Evolutionary conservation across 2,888 invertebrate species (phyloP), one percentile per base, ranked within the genome.

Genomic region (Dioctria linearis): DNA sequence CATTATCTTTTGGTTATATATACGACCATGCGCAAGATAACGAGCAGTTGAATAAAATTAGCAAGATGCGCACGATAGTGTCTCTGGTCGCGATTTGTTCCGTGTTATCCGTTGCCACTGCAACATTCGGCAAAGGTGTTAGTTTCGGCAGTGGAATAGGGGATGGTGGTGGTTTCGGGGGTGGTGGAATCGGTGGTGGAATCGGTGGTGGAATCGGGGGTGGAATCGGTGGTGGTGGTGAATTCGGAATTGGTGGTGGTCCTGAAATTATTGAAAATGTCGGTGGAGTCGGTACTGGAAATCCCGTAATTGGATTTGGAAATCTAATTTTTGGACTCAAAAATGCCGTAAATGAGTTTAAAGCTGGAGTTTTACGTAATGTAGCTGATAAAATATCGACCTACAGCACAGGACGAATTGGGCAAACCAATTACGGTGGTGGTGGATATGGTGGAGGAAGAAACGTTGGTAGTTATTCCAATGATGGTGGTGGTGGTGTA

Each of bases 1-100:
- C 37, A 69, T 69, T 69, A 69, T 69, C 37, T 69, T 69, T 69
- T 37, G 49, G 54, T 69, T 75, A 75, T 75, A 75, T 42, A 75
- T 75, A 75, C 61, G 75, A 25, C 42, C 42, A 39, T 46, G 37
- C 42, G n/a, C 59, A 61, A 61, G 51, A 78, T 3, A 37, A 13
- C n/a, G 6, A 65, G 37, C 65, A 65, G 61, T 78, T 65, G n/a
- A 40, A 59, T 75, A 75, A 59, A 4, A 59, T 61, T 5, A 59
- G 43, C 39, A 75, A 46, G 43, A 75, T 75, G 75, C 59, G 75
- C 42, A 59, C 46, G 43, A 43, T 59, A 8, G 6, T 13, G 25
- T 3, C 61, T 13, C 8, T 61, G 5, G 42, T 43, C 5, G 46
- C 40, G 43, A 61, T 13, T 75, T 61, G 40, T 42, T n/a, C 69